A percentile compares a stretch with the other conserved stretches of the same genome.
Evolutionary conservation across 2,113 vertebrate species (phyloP).

Genomic region (Gorsachius goisagi): DNA sequence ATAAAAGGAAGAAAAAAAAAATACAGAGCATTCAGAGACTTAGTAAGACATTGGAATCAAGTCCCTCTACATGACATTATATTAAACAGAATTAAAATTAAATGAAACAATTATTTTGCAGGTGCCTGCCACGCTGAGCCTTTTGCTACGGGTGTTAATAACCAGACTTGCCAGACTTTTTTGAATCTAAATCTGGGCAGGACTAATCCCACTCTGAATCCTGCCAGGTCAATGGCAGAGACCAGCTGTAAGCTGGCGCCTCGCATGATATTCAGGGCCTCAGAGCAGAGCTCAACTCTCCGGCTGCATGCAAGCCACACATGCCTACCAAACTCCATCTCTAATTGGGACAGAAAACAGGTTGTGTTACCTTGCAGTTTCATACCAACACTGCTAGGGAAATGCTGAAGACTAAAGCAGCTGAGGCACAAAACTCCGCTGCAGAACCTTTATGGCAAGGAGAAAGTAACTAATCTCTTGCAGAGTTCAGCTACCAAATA

Average conservation of each 20-base stretch:
- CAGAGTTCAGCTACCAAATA: not conserved
- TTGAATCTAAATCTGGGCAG: not conserved
- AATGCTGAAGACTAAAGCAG: not conserved
- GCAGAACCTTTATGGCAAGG: not conserved
- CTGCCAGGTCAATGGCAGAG: not conserved
- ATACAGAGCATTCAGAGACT: not conserved
- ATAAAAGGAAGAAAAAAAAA: not conserved
- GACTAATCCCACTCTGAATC: not conserved
- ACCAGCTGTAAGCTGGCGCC: not conserved
- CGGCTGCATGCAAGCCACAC: not conserved
- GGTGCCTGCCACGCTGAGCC: not conserved
- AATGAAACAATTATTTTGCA: not conserved
- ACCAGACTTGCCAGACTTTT: not conserved
- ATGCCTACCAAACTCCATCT: not conserved
- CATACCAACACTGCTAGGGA: not conserved
- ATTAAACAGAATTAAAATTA: not conserved
- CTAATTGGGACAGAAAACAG: not conserved
- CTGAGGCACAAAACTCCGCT: not conserved
- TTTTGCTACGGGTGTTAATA: not conserved
- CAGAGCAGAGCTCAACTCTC: not conserved
- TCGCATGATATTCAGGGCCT: not conserved
- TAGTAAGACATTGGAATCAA: not conserved
- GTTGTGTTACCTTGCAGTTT: not conserved
- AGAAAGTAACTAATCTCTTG: not conserved
- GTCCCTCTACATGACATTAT: not conserved